Base-by-base conservation (phyloP, 2,888 invertebrate genomes). In the Drosophila demipolita region DNA sequence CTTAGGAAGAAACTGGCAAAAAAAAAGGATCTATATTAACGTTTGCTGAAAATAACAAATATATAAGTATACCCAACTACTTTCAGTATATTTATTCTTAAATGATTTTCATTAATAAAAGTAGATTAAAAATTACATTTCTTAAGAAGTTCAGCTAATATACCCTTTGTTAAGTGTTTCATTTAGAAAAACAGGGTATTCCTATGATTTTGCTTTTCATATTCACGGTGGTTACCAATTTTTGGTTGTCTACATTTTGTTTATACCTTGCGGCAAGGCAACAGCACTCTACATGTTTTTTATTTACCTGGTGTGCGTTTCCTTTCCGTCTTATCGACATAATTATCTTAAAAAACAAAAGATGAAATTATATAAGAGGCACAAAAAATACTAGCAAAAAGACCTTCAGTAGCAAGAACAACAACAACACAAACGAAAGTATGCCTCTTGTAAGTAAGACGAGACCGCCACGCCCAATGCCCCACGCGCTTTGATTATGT, bases 301-400 rank as follows among this genome's bases (percentile, higher is more conserved):
- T 83, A 75, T 78, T 78, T 71, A 69, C 55, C 52, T 64, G 77
- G 64, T 70, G 71, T 80, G 82, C 82, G 76, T 79, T 87, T 59
- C 89, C 85, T 89, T 82, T 73, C 75, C 83, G 86, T 88, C 90
- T 86, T 86, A 90, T 90, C 90, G 86, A 88, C 86, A 80, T 86
- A 86, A 90, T 90, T 88, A 90, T 86, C 88, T 90, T 88, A 85
- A 88, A 85, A 89, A 36, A 55, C 12, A 45, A 23, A 87, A 89
- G 87, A 85, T 85, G 89, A 85, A 85, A 85, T 84, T 87, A 82
- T 89, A 87, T 84, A 82, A 67, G 36, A 61, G 20, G 42, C 75
- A 66, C 68, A 80, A 67, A 77, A 73, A 82, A 53, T 57, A n/a
- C 38, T 29, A 57, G 32, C 59, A 71, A 71, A 78, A 83, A 72